Conservation (phyloP, 2,113 vertebrate species). For the Nestor notabilis region DNA sequence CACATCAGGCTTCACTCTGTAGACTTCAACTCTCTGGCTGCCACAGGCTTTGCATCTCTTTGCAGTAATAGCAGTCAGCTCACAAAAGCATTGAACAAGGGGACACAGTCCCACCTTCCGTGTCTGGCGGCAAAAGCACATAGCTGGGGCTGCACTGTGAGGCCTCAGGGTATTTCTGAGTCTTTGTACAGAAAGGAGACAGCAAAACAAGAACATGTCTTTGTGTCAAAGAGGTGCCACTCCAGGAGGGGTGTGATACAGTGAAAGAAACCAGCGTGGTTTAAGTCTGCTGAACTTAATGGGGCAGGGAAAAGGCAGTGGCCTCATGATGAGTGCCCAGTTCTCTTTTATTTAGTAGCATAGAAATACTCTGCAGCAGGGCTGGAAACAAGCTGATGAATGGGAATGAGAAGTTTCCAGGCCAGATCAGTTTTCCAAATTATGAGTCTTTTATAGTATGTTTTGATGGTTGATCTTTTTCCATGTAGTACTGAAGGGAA, state of each 20-base stretch:
- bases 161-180: fast-evolving
- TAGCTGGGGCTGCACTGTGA: fast-evolving
- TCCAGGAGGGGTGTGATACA: neutral
- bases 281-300: neutral
- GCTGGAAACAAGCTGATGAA: neutral
- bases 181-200: neutral
- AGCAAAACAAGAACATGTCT: neutral
- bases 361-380: neutral
- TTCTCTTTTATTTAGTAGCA: neutral
- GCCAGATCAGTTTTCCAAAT: neutral
- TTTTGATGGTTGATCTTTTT: neutral
- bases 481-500: neutral
- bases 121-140: fast-evolving
- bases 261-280: neutral
- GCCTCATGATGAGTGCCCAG: neutral
- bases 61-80: neutral
- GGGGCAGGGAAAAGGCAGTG: neutral
- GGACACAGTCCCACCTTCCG: fast-evolving
- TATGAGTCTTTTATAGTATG: neutral
- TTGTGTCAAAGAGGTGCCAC: neutral
- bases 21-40: neutral
- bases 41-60: neutral
- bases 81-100: neutral
- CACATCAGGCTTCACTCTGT: neutral
- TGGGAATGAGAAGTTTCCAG: neutral